Conservation (phyloP, 2,113 vertebrate genomes). For the Collichthys lucidus region DNA sequence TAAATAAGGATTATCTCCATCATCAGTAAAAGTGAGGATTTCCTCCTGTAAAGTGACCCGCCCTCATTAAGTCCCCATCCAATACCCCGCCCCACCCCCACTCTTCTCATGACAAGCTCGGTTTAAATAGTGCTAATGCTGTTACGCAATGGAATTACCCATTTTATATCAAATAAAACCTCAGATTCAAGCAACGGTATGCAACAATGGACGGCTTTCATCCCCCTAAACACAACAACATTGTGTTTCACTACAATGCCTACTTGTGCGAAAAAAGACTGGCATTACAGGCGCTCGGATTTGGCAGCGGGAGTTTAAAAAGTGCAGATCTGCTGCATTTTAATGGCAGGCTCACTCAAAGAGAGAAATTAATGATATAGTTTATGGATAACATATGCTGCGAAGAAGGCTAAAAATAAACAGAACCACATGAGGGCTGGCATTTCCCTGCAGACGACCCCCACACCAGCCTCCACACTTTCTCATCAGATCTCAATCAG, state of each 20-base stretch:
- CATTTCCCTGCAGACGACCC: slow-evolving; percentile 51
- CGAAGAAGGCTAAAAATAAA: slow-evolving; percentile 77
- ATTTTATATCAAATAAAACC: slow-evolving; percentile 78
- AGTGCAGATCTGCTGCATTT: slow-evolving; percentile 55
- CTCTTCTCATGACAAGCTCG: slow-evolving; percentile 63
- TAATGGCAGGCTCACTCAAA: slow-evolving; percentile 56
- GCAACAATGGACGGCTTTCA: slow-evolving; percentile 75
- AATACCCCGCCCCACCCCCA: neutral
- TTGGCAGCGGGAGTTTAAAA: slow-evolving; percentile 43
- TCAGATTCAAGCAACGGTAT: slow-evolving; percentile 62
- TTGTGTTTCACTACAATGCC: slow-evolving; percentile 72
- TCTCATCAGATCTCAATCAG: slow-evolving; percentile 20
- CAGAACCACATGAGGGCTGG: slow-evolving; percentile 67
- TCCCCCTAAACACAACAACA: slow-evolving; percentile 75
- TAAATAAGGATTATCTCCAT: slow-evolving; percentile 69
- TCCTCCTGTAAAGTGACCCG: slow-evolving; percentile 67
- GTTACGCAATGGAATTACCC: slow-evolving; percentile 80
- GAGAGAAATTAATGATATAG: slow-evolving; percentile 60
- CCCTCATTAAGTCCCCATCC: slow-evolving; percentile 8
- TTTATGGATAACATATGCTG: slow-evolving; percentile 75
- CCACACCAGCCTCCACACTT: slow-evolving; percentile 34
- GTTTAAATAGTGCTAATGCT: slow-evolving; percentile 76
- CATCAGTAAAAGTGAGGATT: slow-evolving; percentile 68
- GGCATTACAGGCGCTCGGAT: slow-evolving; percentile 47
- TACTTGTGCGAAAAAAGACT: slow-evolving; percentile 63